phyloP scores from a whole-genome alignment of 1,140 invertebrate species.

The Calephelis nemesis region DNA sequence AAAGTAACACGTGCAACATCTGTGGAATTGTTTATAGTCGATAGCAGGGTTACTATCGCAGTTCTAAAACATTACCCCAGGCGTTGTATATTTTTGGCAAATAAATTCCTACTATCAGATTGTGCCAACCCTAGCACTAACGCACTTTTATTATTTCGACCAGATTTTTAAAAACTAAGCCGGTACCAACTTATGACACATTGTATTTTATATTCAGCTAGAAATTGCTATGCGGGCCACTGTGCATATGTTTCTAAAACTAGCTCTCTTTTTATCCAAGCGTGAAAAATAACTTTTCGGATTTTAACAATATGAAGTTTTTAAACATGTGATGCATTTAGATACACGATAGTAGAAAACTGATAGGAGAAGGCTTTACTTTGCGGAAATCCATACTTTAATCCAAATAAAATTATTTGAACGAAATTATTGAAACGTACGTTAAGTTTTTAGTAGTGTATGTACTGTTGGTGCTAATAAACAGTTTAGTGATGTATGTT shows the following conservation, averaged over 20 bases:
- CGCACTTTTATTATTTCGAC: conserved; percentile 50
- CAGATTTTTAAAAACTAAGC: conserved; percentile 44
- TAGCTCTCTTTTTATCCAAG: background rate
- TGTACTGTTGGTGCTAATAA: no score
- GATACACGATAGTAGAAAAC: no score
- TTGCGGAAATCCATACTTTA: no score
- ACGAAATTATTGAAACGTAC: no score
- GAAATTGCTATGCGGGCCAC: background rate
- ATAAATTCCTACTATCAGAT: conserved; percentile 38
- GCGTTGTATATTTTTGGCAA: conserved; percentile 30
- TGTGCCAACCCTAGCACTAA: conserved; percentile 39
- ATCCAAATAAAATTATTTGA: no score
- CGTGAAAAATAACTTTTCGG: no score
- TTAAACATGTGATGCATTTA: no score
- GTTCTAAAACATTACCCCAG: background rate
- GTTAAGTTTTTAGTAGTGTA: no score
- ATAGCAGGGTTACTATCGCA: background rate
- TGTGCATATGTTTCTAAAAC: background rate
- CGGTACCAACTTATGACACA: conserved; percentile 46
- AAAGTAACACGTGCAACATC: background rate
- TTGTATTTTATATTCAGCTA: conserved; percentile 26
- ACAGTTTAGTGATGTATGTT: no score
- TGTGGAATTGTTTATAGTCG: background rate
- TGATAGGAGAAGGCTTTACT: no score
- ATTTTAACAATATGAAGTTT: no score